Evolutionary conservation across 2,113 vertebrate genomes (phyloP).

Genomic region (Ptilonorhynchus violaceus): DNA sequence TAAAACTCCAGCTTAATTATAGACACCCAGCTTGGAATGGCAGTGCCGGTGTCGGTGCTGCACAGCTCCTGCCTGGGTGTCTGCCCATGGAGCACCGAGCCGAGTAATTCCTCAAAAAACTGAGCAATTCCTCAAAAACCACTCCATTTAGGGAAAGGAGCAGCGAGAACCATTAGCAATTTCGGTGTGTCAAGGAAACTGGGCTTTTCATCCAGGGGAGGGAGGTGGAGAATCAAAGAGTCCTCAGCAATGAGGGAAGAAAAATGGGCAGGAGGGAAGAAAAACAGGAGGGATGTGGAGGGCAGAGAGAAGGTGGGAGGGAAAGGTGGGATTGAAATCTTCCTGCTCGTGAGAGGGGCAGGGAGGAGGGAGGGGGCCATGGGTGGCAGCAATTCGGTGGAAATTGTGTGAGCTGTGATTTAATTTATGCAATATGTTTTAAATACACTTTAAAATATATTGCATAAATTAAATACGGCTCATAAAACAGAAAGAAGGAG

Average conservation of each 20-base stretch:
- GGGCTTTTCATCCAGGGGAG: neutral
- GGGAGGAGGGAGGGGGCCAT: neutral
- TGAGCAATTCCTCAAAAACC: slow-evolving; percentile 24
- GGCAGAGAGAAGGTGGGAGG: neutral
- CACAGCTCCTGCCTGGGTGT: neutral
- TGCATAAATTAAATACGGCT: neutral
- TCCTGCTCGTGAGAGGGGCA: neutral
- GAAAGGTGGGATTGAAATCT: neutral
- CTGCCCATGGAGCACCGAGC: neutral
- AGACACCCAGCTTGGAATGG: neutral
- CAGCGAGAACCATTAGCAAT: neutral
- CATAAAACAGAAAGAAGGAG: neutral
- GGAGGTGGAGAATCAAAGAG: neutral
- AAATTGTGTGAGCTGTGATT: neutral
- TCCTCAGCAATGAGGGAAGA: slow-evolving; percentile 15
- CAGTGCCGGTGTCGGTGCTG: neutral
- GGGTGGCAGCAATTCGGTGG: neutral
- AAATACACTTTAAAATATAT: neutral
- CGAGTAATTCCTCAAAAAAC: slow-evolving; percentile 33
- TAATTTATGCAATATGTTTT: too few relatives aligned
- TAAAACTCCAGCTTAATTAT: slow-evolving; percentile 26
- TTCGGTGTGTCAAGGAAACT: neutral
- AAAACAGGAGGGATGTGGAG: neutral
- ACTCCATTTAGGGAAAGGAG: slow-evolving; percentile 15
- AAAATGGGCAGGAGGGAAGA: neutral